A percentile compares a stretch with the other conserved stretches of the same genome.
Conservation (phyloP, 2,797 vertebrate genomes). For the Petrocephalus schoutedeni region DNA sequence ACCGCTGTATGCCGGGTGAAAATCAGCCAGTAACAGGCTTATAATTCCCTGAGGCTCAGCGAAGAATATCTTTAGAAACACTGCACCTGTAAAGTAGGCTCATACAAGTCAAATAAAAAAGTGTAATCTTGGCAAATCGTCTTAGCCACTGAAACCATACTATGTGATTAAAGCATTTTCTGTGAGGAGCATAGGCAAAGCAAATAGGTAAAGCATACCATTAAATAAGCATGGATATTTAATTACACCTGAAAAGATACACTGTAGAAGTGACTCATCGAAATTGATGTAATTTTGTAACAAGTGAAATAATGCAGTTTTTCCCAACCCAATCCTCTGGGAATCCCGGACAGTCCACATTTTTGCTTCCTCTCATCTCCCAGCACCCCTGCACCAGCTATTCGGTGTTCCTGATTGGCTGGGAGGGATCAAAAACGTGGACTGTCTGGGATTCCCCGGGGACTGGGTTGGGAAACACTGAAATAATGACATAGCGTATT, state of each 20-base stretch:
- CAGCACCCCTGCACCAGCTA: too few species aligned
- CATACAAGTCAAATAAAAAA: neutral
- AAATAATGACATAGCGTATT: neutral
- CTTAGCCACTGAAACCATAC: neutral
- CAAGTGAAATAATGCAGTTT: neutral
- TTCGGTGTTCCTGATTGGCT: too few species aligned
- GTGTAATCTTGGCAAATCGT: neutral
- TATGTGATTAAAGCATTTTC: neutral
- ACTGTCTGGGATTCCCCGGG: too few species aligned
- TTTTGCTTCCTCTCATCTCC: too few species aligned
- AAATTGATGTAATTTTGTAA: neutral
- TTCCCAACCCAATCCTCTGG: too few species aligned
- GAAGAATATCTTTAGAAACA: neutral
- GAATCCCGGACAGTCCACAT: too few species aligned
- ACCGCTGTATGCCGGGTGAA: neutral
- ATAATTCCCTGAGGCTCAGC: neutral
- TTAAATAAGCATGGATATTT: neutral
- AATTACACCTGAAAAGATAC: neutral
- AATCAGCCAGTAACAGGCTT: neutral
- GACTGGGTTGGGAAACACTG: too few species aligned
- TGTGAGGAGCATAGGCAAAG: neutral
- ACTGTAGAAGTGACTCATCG: neutral
- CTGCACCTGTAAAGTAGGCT: neutral
- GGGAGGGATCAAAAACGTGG: too few species aligned
- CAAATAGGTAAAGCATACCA: neutral